Conservation (phyloP, 1,140 invertebrate genomes). For the Drosophila mojavensis region DNA sequence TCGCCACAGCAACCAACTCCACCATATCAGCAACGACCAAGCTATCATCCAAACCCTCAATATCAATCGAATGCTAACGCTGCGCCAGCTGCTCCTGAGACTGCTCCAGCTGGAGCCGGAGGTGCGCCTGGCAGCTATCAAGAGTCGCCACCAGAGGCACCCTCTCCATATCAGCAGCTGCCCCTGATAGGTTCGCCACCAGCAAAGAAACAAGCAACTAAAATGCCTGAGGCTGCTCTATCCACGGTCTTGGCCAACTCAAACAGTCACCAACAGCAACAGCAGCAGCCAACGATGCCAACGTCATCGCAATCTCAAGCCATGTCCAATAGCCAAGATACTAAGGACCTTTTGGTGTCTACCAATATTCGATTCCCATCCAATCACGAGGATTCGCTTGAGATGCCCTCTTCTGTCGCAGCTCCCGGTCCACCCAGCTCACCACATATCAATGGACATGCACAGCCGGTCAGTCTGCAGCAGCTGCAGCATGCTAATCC, state of each 20-base stretch:
- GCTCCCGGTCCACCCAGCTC: conserved; percentile 47
- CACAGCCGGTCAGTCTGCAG: conserved; percentile 75
- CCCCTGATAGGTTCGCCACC: conserved; percentile 68
- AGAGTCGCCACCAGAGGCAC: conserved; percentile 69
- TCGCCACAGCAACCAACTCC: conserved; percentile 24
- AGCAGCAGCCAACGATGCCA: not conserved
- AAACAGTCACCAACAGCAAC: conserved; percentile 1
- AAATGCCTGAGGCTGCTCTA: not conserved
- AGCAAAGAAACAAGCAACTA: conserved; percentile 30
- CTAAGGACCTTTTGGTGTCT: conserved; percentile 73
- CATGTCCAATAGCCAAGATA: conserved; percentile 43
- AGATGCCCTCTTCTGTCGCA: conserved; percentile 39
- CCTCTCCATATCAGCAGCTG: conserved; percentile 71
- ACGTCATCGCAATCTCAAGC: not conserved
- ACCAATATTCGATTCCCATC: conserved; percentile 81
- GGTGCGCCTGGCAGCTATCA: conserved; percentile 28
- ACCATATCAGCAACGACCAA: conserved; percentile 57
- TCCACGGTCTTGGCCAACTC: conserved; percentile 6
- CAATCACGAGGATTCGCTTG: conserved; percentile 62
- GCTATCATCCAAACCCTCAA: conserved; percentile 43
- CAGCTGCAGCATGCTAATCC: conserved; percentile 73
- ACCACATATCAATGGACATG: conserved; percentile 75
- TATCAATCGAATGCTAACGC: conserved; percentile 48
- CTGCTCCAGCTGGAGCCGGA: conserved; percentile 11
- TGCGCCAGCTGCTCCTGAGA: conserved; percentile 35